Conservation (phyloP, 2,113 vertebrate species). For the Todiramphus saurophagus region DNA sequence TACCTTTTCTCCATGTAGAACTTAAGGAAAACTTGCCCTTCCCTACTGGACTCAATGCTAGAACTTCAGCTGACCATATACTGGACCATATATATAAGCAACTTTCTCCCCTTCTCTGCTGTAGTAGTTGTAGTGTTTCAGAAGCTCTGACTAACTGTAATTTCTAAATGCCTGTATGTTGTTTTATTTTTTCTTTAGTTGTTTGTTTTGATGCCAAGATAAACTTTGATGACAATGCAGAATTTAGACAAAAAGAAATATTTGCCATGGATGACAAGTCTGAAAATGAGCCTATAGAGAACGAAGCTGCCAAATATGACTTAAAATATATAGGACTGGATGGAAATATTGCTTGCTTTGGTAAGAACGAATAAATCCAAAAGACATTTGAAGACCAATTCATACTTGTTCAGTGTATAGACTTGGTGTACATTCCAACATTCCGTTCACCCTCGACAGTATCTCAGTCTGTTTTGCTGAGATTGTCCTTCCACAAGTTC, state of each 20-base stretch:
- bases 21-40: background rate
- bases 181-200: conserved; percentile 74
- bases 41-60: background rate
- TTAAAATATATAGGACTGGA: conserved; percentile 98
- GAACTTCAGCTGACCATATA: background rate
- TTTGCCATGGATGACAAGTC: conserved; percentile 96
- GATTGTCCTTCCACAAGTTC: background rate
- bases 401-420: background rate
- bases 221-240: conserved; percentile 98
- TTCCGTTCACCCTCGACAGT: background rate
- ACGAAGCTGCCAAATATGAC: conserved; percentile 91
- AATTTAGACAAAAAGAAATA: conserved; percentile 96
- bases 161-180: background rate
- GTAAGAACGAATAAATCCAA: conserved; percentile 73
- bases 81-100: background rate
- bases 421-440: background rate
- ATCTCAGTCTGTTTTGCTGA: background rate
- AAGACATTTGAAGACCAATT: background rate
- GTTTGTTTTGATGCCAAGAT: conserved; percentile 99
- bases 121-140: background rate
- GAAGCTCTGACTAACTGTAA: background rate
- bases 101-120: background rate
- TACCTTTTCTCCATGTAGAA: background rate
- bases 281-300: conserved; percentile 93
- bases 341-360: conserved; percentile 98